Conservation (phyloP, 1,140 invertebrate species). For the Platorchestia sp. region DNA sequence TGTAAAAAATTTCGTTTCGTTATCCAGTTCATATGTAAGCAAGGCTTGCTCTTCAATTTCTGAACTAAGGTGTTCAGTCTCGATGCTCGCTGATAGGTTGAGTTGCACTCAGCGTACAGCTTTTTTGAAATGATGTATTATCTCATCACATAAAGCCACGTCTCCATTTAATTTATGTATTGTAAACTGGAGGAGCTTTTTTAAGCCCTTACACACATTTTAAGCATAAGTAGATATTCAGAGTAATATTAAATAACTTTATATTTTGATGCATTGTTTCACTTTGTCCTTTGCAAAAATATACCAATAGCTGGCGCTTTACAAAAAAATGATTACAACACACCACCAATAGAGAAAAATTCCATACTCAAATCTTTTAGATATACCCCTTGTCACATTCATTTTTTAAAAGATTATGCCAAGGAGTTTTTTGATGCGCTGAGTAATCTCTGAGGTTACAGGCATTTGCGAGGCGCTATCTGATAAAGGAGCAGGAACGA, state of each 20-base stretch:
- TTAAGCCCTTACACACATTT: not conserved
- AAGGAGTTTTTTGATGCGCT: not conserved
- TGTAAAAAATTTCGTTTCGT: not conserved
- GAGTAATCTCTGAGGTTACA: not conserved
- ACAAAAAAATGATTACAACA: too few relatives aligned
- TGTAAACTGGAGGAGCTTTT: not conserved
- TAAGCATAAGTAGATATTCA: not conserved
- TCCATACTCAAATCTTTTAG: not conserved
- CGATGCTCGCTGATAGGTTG: not conserved
- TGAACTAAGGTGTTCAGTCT: not conserved
- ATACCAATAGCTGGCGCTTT: not conserved
- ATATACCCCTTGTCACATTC: not conserved
- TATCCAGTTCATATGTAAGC: not conserved
- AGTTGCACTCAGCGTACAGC: not conserved
- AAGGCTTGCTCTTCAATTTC: not conserved
- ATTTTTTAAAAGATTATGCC: not conserved
- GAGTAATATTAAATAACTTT: not conserved
- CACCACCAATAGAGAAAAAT: not conserved
- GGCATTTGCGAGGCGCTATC: conserved; percentile 4
- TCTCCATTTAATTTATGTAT: too few relatives aligned
- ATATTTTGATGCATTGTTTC: not conserved
- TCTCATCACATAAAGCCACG: too few relatives aligned
- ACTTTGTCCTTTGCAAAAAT: not conserved
- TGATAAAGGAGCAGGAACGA: not conserved
- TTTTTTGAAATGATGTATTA: not conserved